Evolutionary conservation across 2,888 invertebrate species (phyloP).

Genomic region (Hipparchia sbordonii): DNA sequence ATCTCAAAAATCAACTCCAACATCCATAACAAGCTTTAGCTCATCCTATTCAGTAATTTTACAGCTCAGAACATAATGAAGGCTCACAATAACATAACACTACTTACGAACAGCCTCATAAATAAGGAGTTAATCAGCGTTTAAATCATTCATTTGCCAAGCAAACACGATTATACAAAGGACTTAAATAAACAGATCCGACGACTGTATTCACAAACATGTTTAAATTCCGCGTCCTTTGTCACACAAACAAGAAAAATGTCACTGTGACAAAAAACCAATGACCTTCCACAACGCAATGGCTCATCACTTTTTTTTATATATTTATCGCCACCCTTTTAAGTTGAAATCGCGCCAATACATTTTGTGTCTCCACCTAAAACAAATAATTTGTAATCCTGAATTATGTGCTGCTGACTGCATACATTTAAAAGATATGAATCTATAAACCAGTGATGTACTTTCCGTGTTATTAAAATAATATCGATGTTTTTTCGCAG

Average conservation of each 20-base stretch:
- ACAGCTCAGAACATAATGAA: slow-evolving; percentile 29
- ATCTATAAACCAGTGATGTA: slow-evolving; percentile 75
- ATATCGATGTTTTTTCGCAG: slow-evolving; percentile 46
- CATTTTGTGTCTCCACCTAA: slow-evolving; percentile 78
- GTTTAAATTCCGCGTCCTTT: slow-evolving; percentile 65
- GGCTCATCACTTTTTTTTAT: slow-evolving; percentile 68
- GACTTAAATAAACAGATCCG: slow-evolving; percentile 61
- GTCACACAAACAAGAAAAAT: slow-evolving; percentile 69
- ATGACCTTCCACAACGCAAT: slow-evolving; percentile 64
- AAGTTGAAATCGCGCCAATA: slow-evolving; percentile 79
- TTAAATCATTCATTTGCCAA: slow-evolving; percentile 71
- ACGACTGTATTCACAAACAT: slow-evolving; percentile 62
- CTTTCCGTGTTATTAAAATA: slow-evolving; percentile 36
- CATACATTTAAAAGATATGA: slow-evolving; percentile 82
- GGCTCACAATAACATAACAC: slow-evolving; percentile 41
- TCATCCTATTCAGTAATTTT: slow-evolving; percentile 14
- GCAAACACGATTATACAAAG: slow-evolving; percentile 55
- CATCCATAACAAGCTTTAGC: neutral
- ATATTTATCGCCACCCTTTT: slow-evolving; percentile 80
- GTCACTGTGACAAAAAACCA: slow-evolving; percentile 48
- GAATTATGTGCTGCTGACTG: slow-evolving; percentile 82
- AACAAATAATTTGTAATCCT: slow-evolving; percentile 83
- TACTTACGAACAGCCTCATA: slow-evolving; percentile 45
- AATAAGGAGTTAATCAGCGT: slow-evolving; percentile 60
- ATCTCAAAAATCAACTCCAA: slow-evolving; percentile 1